Conservation (phyloP, 2,797 vertebrate genomes). For the Calcarius lapponicus region DNA sequence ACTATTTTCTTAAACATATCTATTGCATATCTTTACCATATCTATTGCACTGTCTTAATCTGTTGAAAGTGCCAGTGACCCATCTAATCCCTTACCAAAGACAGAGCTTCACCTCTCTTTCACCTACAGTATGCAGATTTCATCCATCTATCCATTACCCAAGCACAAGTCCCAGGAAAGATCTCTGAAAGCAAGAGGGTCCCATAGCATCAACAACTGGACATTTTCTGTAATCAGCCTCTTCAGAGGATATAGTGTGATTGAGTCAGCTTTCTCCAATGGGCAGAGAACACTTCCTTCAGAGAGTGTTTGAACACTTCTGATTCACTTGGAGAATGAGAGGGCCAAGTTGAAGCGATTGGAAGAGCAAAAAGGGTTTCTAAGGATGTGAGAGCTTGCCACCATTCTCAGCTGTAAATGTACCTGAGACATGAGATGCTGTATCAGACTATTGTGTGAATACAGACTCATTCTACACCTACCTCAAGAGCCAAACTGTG, state of each 20-base stretch:
- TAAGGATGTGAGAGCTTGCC: neutral
- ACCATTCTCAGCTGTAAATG: neutral
- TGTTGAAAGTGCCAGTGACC: neutral
- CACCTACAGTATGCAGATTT: neutral
- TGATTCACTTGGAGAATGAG: neutral
- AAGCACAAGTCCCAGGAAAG: neutral
- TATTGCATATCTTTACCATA: neutral
- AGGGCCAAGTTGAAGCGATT: neutral
- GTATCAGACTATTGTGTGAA: neutral
- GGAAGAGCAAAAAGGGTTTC: neutral
- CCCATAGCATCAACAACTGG: neutral
- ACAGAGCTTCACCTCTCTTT: neutral
- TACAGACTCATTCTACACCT: neutral
- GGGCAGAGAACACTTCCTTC: neutral
- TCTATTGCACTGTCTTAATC: neutral
- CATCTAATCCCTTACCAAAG: neutral
- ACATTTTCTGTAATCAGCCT: neutral
- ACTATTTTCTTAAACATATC: neutral
- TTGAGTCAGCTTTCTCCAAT: neutral
- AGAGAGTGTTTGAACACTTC: neutral
- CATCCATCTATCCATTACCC: neutral
- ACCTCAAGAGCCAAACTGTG: neutral
- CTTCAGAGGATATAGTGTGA: neutral
- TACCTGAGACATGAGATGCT: neutral
- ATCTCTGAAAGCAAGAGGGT: neutral